These are phyloP conservation scores for Seladonia tumulorum DNA, from an alignment of 2,888 invertebrate genomes.

Conservation along the genomic window DNA sequence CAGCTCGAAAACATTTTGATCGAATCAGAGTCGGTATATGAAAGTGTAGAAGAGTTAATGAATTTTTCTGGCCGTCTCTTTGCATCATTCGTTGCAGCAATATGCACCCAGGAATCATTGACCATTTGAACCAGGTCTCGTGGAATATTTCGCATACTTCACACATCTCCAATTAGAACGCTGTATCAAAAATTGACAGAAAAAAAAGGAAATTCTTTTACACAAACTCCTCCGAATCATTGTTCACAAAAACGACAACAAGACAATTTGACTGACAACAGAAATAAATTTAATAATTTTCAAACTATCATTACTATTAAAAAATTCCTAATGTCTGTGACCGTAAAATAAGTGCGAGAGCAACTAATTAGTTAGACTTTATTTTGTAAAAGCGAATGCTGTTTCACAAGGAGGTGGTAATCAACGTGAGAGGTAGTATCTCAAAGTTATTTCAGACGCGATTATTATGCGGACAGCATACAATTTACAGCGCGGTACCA, in stretches of 20 bases:
- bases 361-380: not conserved
- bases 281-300: not conserved
- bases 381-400: not conserved
- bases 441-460: not conserved
- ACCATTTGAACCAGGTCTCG: not conserved
- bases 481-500: slow-evolving; percentile 30
- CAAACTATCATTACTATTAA: not conserved
- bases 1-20: not conserved
- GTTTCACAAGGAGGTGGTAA: not conserved
- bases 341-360: too few species aligned
- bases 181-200: not conserved
- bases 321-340: too few species aligned
- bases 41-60: slow-evolving; percentile 1
- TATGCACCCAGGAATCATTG: not conserved
- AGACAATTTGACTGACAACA: not conserved
- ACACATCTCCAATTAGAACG: not conserved
- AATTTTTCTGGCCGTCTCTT: not conserved
- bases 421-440: not conserved
- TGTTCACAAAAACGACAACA: not conserved
- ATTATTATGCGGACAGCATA: slow-evolving; percentile 12
- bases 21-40: not conserved
- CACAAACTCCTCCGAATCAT: not conserved
- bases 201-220: not conserved
- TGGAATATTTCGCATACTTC: not conserved
- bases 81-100: not conserved